phyloP scores from a whole-genome alignment of 2,797 vertebrate genomes.

The Discoglossus pictus region DNA sequence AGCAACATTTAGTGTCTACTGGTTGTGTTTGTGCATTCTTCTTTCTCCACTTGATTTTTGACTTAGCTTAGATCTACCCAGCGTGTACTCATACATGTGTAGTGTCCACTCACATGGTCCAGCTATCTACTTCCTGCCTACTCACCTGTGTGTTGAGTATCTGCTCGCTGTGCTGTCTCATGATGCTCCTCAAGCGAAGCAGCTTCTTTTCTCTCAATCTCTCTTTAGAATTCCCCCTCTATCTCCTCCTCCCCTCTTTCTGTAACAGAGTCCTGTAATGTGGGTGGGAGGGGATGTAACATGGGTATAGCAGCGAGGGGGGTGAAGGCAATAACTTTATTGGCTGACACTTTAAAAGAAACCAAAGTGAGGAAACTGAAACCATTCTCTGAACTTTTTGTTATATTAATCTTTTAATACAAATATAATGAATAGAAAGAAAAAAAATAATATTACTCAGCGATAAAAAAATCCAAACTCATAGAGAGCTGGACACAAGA shows the following conservation, averaged over 20 bases:
- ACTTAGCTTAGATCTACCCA: no score
- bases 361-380: slow-evolving; percentile 22
- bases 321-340: neutral
- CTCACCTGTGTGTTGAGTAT: slow-evolving; percentile 18
- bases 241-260: slow-evolving; percentile 34
- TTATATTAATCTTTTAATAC: slow-evolving; percentile 33
- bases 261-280: slow-evolving; percentile 13
- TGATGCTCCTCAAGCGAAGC: slow-evolving; percentile 11
- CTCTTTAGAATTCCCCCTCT: slow-evolving; percentile 11
- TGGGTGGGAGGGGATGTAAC: slow-evolving; percentile 8
- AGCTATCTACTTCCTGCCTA: neutral
- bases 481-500: neutral
- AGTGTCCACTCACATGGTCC: no score
- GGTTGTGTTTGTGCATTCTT: no score
- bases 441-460: neutral
- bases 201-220: neutral
- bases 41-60: no score
- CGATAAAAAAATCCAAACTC: neutral
- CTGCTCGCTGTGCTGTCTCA: slow-evolving; percentile 8
- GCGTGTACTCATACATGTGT: no score
- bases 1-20: no score
- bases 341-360: slow-evolving; percentile 32
- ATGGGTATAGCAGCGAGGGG: slow-evolving; percentile 1
- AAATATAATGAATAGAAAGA: slow-evolving; percentile 26
- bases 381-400: slow-evolving; percentile 7